These are phyloP conservation scores for Eulithis testata DNA, from an alignment of 2,888 invertebrate genomes.

Conservation along the genomic window DNA sequence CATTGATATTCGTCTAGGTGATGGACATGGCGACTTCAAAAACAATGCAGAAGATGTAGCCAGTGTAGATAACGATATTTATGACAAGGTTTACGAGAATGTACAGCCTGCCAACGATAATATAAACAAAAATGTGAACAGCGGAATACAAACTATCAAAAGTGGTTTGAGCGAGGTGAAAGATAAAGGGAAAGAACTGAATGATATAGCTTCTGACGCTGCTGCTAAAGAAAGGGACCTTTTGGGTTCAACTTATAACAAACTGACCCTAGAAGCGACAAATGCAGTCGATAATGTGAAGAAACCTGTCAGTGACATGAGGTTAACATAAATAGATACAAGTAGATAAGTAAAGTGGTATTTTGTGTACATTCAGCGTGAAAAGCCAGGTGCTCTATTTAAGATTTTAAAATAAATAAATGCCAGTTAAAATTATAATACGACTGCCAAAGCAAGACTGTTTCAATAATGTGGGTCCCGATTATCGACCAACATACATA, in stretches of 20 bases:
- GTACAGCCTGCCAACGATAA: constrained; percentile 17
- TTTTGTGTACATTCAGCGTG: too few relatives aligned
- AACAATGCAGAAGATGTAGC: constrained; percentile 18
- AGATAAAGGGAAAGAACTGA: constrained; percentile 8
- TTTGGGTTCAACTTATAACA: constrained; percentile 13
- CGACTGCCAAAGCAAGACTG: too few relatives aligned
- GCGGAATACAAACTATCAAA: constrained; percentile 3
- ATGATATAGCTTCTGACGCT: constrained; percentile 22
- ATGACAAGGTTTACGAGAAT: constrained; percentile 31
- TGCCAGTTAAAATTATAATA: too few relatives aligned
- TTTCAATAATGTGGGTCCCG: not conserved
- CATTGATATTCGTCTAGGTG: constrained; percentile 31
- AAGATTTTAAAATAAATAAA: too few relatives aligned
- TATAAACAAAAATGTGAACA: constrained; percentile 11
- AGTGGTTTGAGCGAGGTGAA: constrained; percentile 10
- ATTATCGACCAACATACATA: not conserved
- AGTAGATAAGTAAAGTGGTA: not conserved
- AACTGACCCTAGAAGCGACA: constrained; percentile 11
- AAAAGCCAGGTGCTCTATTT: too few relatives aligned
- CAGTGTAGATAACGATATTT: constrained; percentile 25
- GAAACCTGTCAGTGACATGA: constrained; percentile 8
- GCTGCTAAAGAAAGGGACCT: constrained; percentile 29
- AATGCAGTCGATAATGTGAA: constrained; percentile 4
- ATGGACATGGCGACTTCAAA: constrained; percentile 10
- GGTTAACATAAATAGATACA: not conserved